phyloP scores from a whole-genome alignment of 2,113 vertebrate species.

The Rutilus rutilus region DNA sequence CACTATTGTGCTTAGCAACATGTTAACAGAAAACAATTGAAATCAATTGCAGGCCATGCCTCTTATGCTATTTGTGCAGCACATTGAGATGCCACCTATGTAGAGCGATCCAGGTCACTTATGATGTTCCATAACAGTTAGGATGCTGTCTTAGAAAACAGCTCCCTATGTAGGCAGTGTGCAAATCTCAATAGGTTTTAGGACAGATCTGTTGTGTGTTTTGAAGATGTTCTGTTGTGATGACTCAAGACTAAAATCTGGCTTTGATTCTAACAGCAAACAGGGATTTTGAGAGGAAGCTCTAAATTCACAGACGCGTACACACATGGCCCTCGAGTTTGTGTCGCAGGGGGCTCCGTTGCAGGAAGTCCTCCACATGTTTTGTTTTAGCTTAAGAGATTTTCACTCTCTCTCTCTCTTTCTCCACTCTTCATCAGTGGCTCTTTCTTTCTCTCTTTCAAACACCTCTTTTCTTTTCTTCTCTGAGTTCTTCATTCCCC shows the following conservation, averaged over 20 bases:
- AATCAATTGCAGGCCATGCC: background rate
- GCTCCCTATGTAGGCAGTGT: background rate
- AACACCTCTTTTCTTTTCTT: background rate
- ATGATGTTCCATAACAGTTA: background rate
- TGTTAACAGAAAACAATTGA: background rate
- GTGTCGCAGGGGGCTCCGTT: conserved; percentile 1
- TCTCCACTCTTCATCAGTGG: background rate
- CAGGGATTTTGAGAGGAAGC: conserved; percentile 35
- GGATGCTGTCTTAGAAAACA: background rate
- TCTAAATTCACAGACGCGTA: conserved; percentile 23
- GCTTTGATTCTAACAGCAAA: conserved; percentile 44
- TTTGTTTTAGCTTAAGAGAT: conserved; percentile 24
- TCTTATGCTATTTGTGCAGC: background rate
- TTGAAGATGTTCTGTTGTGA: conserved; percentile 9
- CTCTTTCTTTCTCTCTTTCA: conserved; percentile 4
- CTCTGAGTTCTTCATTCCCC: background rate
- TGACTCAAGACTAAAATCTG: conserved; percentile 13
- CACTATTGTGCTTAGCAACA: background rate
- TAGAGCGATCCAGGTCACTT: background rate
- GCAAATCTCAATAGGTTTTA: background rate
- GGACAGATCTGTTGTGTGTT: background rate
- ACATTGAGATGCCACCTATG: background rate
- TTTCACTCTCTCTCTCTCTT: background rate
- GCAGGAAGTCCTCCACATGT: conserved; percentile 32
- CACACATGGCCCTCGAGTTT: conserved; percentile 14